Base-by-base conservation (phyloP, 2,888 invertebrate genomes). In the Patella ulyssiponensis region DNA sequence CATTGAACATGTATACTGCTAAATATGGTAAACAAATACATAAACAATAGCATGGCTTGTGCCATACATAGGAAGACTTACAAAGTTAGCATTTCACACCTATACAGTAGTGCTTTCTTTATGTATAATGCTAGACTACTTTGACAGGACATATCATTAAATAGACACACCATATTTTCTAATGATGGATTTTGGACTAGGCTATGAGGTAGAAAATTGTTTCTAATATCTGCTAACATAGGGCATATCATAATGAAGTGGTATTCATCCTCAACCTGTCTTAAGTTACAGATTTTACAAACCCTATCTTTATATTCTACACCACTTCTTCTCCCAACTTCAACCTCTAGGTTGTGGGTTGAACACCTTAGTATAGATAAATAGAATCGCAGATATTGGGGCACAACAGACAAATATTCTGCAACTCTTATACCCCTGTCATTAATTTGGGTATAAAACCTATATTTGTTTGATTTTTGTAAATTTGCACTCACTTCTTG, bases 381-480 rank as follows among this genome's bases (percentile, higher is more conserved):
- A 64, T 64, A 64, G 58, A 64, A n/a, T 64, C 64, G n/a, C 64
- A 64, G 64, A 23, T 64, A 64, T 64, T 64, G 64, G 64, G 64
- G 64, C n/a, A 64, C 64, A 64, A 23, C n/a, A 23, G n/a, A 23
- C 23, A 64, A 14, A 23, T 64, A 64, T 9, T 20, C 64, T 20
- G 64, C 64, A 20, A 64, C 20, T 14, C 12, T 64, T 14, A 23
- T n/a, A 64, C 64, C 23, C n/a, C 11, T 64, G 20, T 64, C 64
- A 20, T 23, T n/a, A 20, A 64, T 64, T 20, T 20, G 64, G n/a
- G 20, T 64, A 64, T 64, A 64, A 23, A 64, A 64, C 11, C 64
- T 64, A 14, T 64, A 64, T 64, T 64, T 64, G 11, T 23, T 64
- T 64, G 64, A 33, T 33, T 33, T 33, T 33, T 33, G 33, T 20